A percentile compares a stretch with the other conserved stretches of the same genome.
phyloP scores from a whole-genome alignment of 1,140 invertebrate genomes.

The Scaptomyza hsui region DNA sequence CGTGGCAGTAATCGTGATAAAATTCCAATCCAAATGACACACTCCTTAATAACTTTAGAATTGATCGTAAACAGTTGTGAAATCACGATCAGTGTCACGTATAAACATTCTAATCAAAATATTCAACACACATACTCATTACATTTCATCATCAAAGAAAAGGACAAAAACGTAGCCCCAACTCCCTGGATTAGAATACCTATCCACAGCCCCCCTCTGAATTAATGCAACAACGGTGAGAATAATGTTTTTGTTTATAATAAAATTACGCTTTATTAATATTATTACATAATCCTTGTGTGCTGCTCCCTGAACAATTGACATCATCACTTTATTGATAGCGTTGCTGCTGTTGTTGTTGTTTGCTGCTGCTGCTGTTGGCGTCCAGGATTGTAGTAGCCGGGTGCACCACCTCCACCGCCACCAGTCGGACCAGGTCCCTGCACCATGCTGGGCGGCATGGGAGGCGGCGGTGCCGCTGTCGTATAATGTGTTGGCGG shows the following conservation, averaged over 20 bases:
- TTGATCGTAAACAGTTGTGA: neutral
- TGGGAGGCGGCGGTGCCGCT: conserved; percentile 55
- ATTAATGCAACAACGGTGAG: conserved; percentile 31
- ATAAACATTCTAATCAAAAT: conserved; percentile 9
- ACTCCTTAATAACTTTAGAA: neutral
- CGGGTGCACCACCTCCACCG: conserved; percentile 10
- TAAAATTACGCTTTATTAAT: conserved; percentile 78
- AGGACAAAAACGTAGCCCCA: neutral
- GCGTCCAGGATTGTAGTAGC: conserved; percentile 58
- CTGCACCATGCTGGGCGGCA: conserved; percentile 54
- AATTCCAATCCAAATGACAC: neutral
- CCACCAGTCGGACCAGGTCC: conserved; percentile 25
- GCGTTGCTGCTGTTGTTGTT: conserved; percentile 51
- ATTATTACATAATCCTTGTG: conserved; percentile 30
- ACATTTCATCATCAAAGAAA: no score
- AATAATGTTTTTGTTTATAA: conserved; percentile 60
- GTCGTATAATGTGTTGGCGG: conserved; percentile 60
- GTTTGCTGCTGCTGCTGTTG: conserved; percentile 24
- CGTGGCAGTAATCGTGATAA: conserved; percentile 12
- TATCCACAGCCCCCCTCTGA: conserved; percentile 1
- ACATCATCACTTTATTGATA: conserved; percentile 43
- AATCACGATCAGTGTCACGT: conserved; percentile 6
- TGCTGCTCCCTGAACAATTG: conserved; percentile 23
- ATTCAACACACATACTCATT: conserved; percentile 21
- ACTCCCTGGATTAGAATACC: neutral